Evolutionary conservation across 35 echinoderm and acorn worm species (phyloP), one percentile per base, ranked within the genome.

Genomic region (Lytechinus variegatus): DNA sequence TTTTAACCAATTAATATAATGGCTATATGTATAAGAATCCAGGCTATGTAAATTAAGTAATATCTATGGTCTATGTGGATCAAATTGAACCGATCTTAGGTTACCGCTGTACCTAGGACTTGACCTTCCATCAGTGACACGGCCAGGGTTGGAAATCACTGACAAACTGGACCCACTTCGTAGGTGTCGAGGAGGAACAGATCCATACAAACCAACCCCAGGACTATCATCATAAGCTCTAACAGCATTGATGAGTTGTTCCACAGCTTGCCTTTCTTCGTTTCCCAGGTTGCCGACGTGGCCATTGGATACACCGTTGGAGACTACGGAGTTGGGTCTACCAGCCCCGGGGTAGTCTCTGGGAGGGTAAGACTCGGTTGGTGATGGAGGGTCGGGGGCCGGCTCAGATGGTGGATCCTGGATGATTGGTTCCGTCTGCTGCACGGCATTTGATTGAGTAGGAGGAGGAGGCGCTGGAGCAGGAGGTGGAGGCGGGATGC

Each of bases 71-170:
- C 33, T 44, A 58, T 79, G 21, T 0, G 33, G 4, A 54, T 90
- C 88, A 21, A 90, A 90, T 21, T 90, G 88, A 52, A 90, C 88
- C 10, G 88, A 90, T 90, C 88, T 90, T 79, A 79, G 66, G 66
- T 79, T 79, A 24, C 66, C 88, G 28, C 88, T 52, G 88, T 90
- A 90, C 88, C 88, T 52, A 10, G 88, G 88, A 21, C 88, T 90
- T 44, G 88, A 90, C 9, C 28, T 54, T 1, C 88, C 52, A 52
- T 90, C 88, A 27, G 88, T 90, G 13, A 90, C 88, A 52, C 88
- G 88, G 13, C 88, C 88, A 52, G 88, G 88, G 88, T 90, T 90
- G 5, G 88, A 90, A 10, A 90, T 90, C 28, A 90, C 88, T 44
- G 88, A 90, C 52, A 54, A 8, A 21, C 3, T 90, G 6, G 88